Base-by-base conservation (phyloP, 2,113 vertebrate genomes). In the Todiramphus saurophagus region DNA sequence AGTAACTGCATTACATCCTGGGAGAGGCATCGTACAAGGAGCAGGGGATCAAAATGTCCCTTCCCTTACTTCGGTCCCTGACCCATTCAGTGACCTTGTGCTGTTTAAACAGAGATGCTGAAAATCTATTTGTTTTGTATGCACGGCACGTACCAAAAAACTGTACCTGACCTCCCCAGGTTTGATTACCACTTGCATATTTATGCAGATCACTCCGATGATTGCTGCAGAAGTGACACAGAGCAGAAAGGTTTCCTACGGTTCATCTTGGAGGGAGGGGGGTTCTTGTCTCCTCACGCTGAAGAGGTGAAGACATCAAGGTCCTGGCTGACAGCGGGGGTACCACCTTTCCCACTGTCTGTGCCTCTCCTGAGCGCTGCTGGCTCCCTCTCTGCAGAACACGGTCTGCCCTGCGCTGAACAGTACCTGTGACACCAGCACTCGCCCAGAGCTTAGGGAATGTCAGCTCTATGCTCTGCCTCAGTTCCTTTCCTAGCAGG, bases 401-500 rank as follows among this genome's bases (percentile, higher is more conserved):
- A 87, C 70, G 46, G 33, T 83, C 24, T 75, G 89, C 51, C 25
- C 43, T 46, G 13, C 50, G 64, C 55, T 68, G 56, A 78, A 58
- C 33, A 70, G 39, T 43, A 27, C 48, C 16, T 87, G 90, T 86
- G 79, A 82, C 50, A 39, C n/a, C 3, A 6, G 62, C 60, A 43
- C 20, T 50, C 8, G 1, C 43, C 79, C 18, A 3, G 58, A 84
- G 58, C 77, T 31, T 16, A 13, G 82, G 70, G 81, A 93, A 37
- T 0, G 1, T 59, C 91, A 84, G 33, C 87, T 51, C 27, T 25
- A 17, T 46, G 69, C 68, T 83, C 78, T 92, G 68, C 84, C 89
- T 84, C 44, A 3, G 44, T 60, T 87, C 43, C 63, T 87, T 76
- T 85, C 77, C 82, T 93, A 83, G 64, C 76, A 93, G 90, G 95